phyloP scores from a whole-genome alignment of 2,113 vertebrate genomes.

The Cavia aperea region DNA sequence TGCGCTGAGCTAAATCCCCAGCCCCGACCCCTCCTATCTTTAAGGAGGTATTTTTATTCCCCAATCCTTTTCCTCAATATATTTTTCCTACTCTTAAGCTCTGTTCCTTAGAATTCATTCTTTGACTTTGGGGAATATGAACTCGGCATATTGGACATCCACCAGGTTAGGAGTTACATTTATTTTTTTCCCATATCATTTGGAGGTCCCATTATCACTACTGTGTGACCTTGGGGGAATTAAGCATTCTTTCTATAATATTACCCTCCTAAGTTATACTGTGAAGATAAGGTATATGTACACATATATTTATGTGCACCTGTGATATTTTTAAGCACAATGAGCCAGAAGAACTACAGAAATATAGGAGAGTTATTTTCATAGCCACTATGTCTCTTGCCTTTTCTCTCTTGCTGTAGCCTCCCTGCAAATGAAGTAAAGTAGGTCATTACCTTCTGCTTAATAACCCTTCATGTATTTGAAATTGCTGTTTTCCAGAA shows the following conservation, averaged over 20 bases:
- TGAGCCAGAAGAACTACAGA: background rate
- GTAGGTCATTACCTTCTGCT: conserved; percentile 18
- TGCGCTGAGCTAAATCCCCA: no score
- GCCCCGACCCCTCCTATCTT: no score
- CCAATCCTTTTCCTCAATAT: no score
- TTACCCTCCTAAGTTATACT: background rate
- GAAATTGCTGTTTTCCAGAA: conserved; percentile 18
- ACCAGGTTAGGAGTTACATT: background rate
- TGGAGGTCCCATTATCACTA: background rate
- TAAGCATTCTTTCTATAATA: conserved; percentile 24
- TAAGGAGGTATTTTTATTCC: no score
- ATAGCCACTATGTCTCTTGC: background rate
- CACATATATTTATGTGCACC: background rate
- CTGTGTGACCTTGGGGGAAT: background rate
- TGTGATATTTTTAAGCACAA: background rate
- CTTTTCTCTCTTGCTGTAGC: background rate
- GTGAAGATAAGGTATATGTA: conserved; percentile 13
- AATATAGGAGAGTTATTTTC: conserved; percentile 24
- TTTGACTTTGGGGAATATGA: background rate
- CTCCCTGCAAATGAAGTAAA: conserved; percentile 37
- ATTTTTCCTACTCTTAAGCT: no score
- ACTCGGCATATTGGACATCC: background rate
- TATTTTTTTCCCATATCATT: background rate
- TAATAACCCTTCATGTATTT: conserved; percentile 11
- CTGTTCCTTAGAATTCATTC: no score